Percentiles rank a stretch among this genome's conserved stretches.
phyloP scores from a whole-genome alignment of 2,797 vertebrate genomes.

The Sternotherus odoratus region DNA sequence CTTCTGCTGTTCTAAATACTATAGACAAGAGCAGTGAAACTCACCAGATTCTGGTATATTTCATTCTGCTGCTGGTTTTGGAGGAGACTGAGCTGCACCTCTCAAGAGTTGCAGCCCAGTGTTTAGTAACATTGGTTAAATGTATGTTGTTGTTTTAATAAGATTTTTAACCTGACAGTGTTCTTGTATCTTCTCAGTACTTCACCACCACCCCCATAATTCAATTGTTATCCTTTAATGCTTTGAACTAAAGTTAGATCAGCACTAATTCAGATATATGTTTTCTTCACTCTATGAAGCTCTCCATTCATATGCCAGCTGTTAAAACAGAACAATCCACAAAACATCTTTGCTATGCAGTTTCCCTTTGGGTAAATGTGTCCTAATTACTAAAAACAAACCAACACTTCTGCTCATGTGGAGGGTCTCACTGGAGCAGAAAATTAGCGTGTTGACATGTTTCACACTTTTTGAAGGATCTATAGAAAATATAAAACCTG shows the following conservation, averaged over 20 bases:
- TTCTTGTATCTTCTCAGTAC: slow-evolving; percentile 43
- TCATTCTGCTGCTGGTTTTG: background rate
- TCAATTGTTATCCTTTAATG: slow-evolving; percentile 30
- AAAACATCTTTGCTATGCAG: slow-evolving; percentile 10
- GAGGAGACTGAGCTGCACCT: background rate
- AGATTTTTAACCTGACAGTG: slow-evolving; percentile 48
- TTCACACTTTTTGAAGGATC: background rate
- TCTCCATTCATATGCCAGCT: slow-evolving; percentile 65
- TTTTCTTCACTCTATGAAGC: background rate
- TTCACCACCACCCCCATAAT: slow-evolving; percentile 36
- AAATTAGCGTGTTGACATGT: slow-evolving; percentile 16
- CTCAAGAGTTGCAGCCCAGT: slow-evolving; percentile 37
- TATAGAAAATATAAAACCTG: background rate
- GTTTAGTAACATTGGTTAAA: slow-evolving; percentile 62
- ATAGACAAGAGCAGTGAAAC: slow-evolving; percentile 67
- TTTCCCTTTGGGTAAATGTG: slow-evolving; percentile 52
- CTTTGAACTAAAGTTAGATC: slow-evolving; percentile 46
- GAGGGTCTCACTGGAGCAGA: background rate
- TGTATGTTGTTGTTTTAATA: slow-evolving; percentile 35
- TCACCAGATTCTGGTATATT: slow-evolving; percentile 45
- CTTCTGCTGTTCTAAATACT: background rate
- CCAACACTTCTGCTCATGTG: background rate
- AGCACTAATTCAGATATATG: slow-evolving; percentile 54
- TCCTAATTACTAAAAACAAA: slow-evolving; percentile 64
- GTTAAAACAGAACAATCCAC: slow-evolving; percentile 64